Conservation (phyloP, 2,797 vertebrate species). For the Leptoclinus maculatus region DNA sequence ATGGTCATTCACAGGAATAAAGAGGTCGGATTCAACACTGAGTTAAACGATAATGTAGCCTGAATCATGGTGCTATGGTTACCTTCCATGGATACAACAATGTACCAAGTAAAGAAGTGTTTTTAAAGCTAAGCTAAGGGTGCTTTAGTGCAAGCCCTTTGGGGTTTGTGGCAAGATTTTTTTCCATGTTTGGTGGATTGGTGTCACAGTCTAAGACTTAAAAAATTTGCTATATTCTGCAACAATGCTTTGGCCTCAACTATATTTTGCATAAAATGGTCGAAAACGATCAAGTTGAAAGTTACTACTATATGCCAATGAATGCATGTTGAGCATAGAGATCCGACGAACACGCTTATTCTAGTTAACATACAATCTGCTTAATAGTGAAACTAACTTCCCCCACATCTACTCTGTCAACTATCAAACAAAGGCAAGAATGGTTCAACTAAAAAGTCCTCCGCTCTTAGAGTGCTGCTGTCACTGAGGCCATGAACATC, state of each 20-base stretch:
- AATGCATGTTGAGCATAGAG: background rate
- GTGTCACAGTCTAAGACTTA: background rate
- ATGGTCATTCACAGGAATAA: background rate
- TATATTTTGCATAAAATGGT: background rate
- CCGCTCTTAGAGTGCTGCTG: too few relatives aligned
- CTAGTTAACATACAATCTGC: fast-evolving
- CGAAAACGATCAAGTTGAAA: background rate
- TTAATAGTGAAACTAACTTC: background rate
- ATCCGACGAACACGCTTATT: background rate
- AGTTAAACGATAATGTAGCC: background rate
- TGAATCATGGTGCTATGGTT: background rate
- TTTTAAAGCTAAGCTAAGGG: background rate
- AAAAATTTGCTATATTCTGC: background rate
- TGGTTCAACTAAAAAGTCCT: background rate
- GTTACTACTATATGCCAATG: background rate
- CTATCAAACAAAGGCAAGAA: background rate
- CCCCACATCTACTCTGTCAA: background rate
- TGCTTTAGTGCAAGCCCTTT: background rate
- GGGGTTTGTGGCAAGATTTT: background rate
- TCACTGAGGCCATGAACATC: too few relatives aligned
- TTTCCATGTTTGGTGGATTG: background rate
- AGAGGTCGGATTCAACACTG: background rate
- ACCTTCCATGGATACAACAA: background rate
- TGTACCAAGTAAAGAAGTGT: background rate
- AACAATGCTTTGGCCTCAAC: background rate